A percentile compares a stretch with the other conserved stretches of the same genome.
phyloP scores from a whole-genome alignment of 2,888 invertebrate genomes.

The Scrobipalpa atriplicella region DNA sequence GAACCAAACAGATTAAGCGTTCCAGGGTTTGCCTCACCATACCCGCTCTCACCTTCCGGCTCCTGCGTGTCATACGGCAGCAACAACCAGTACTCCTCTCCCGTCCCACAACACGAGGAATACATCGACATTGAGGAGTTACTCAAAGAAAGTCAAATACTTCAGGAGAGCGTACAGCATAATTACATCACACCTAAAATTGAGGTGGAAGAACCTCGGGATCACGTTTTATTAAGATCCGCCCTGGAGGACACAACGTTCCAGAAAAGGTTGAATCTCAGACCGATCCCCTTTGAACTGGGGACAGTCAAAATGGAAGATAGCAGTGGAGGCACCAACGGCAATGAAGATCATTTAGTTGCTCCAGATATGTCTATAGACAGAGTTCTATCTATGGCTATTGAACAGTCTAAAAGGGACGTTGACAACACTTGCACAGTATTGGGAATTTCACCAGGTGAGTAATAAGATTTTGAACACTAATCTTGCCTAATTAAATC shows the following conservation, averaged over 20 bases:
- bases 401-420: slow-evolving; percentile 93
- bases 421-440: slow-evolving; percentile 92
- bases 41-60: slow-evolving; percentile 83
- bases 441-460: slow-evolving; percentile 94
- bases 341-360: slow-evolving; percentile 80
- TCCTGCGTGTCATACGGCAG: slow-evolving; percentile 81
- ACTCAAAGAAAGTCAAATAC: slow-evolving; percentile 80
- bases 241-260: slow-evolving; percentile 93
- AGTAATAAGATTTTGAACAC: slow-evolving; percentile 58
- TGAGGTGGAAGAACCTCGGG: slow-evolving; percentile 82
- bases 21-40: slow-evolving; percentile 77
- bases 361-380: slow-evolving; percentile 92
- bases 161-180: slow-evolving; percentile 74
- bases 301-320: slow-evolving; percentile 86
- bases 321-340: slow-evolving; percentile 80
- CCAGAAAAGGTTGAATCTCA: slow-evolving; percentile 91
- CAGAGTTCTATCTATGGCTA: slow-evolving; percentile 91
- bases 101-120: slow-evolving; percentile 83
- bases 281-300: slow-evolving; percentile 88
- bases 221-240: slow-evolving; percentile 90
- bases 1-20: slow-evolving; percentile 78
- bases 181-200: slow-evolving; percentile 79
- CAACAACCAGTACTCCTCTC: slow-evolving; percentile 79
- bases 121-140: slow-evolving; percentile 85
- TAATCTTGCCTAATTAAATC: background rate